Evolutionary conservation across 1,140 invertebrate species (phyloP).

Genomic region (Whitmania pigra): DNA sequence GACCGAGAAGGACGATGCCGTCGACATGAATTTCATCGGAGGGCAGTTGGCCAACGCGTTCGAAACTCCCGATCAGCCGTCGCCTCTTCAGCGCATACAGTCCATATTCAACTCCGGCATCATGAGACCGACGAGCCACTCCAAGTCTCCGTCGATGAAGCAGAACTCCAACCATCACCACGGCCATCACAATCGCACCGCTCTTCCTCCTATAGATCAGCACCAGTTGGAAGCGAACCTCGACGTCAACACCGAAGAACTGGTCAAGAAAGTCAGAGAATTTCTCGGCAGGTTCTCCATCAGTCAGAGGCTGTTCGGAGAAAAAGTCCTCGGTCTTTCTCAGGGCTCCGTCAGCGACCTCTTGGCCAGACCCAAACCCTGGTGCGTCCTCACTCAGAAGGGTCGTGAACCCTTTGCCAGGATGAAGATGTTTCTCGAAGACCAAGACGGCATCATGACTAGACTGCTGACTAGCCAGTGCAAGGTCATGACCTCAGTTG

Average conservation of each 20-base stretch:
- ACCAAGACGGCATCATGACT: constrained; percentile 89
- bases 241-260: constrained; percentile 93
- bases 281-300: constrained; percentile 94
- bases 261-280: constrained; percentile 76
- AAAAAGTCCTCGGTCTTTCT: constrained; percentile 86
- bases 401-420: constrained; percentile 92
- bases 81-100: constrained; percentile 87
- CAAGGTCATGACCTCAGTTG: constrained; percentile 53
- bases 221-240: constrained; percentile 97
- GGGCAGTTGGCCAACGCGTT: not conserved
- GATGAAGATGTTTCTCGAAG: constrained; percentile 92
- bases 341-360: constrained; percentile 78
- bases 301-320: constrained; percentile 92
- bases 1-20: too few species aligned
- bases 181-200: constrained; percentile 77
- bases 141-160: constrained; percentile 17
- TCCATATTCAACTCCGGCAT: constrained; percentile 91
- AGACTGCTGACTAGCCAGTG: constrained; percentile 91
- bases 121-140: constrained; percentile 51
- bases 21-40: too few species aligned
- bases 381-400: constrained; percentile 98
- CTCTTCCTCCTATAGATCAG: constrained; percentile 91
- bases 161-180: constrained; percentile 67
- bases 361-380: constrained; percentile 90
- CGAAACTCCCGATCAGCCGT: constrained; percentile 34